A percentile compares a stretch with the other conserved stretches of the same genome.
These are phyloP conservation scores for Callyntrura guangdongensis DNA, from an alignment of 2,888 invertebrate species.

Conservation along the genomic window DNA sequence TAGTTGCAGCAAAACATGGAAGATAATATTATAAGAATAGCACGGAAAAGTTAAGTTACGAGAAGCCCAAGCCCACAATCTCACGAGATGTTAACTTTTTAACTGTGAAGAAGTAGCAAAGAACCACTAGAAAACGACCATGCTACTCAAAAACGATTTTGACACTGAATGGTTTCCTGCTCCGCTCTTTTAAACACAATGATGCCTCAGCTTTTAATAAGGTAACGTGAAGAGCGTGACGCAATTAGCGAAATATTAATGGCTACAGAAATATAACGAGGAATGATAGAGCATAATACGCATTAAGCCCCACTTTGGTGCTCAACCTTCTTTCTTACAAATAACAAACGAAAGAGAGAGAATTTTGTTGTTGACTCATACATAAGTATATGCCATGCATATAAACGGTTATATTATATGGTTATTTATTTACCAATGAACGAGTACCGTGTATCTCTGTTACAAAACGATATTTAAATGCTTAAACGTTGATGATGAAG, in stretches of 20 bases:
- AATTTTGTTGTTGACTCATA: not conserved
- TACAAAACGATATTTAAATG: not conserved
- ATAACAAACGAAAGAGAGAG: not conserved
- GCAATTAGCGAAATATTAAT: not conserved
- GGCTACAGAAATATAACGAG: not conserved
- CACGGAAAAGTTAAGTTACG: not conserved
- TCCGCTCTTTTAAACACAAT: not conserved
- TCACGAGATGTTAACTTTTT: not conserved
- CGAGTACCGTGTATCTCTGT: not conserved
- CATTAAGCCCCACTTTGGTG: not conserved
- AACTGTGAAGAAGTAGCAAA: not conserved
- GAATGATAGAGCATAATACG: not conserved
- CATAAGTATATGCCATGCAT: too few relatives aligned
- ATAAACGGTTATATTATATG: too few relatives aligned
- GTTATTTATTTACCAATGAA: too few relatives aligned
- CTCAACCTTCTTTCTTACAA: not conserved
- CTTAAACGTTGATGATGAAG: too few relatives aligned
- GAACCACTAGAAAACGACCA: not conserved
- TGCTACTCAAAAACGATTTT: constrained; percentile 3
- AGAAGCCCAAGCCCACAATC: not conserved
- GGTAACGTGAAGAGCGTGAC: not conserved
- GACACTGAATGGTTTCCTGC: constrained; percentile 32
- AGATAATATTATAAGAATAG: constrained; percentile 15
- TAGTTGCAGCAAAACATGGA: constrained; percentile 3
- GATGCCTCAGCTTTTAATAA: not conserved